Evolutionary conservation across 1,140 invertebrate genomes (phyloP).

Genomic region (Leptonema lineaticorne): DNA sequence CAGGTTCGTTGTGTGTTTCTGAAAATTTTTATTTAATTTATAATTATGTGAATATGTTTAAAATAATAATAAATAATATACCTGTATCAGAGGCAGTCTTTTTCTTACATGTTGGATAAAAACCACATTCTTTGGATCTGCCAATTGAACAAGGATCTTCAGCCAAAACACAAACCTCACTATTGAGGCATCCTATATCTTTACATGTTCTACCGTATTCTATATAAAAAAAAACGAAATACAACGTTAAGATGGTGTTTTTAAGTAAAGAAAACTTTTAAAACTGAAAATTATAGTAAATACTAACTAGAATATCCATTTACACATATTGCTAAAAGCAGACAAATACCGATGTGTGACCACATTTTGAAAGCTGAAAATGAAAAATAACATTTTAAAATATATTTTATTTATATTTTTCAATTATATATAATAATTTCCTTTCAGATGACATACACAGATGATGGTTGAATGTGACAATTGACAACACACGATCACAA

Average conservation of each 20-base stretch:
- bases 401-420: not conserved
- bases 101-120: constrained; percentile 67
- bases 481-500: not conserved
- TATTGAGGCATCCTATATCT: constrained; percentile 72
- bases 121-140: constrained; percentile 59
- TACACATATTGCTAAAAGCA: constrained; percentile 28
- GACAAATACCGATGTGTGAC: constrained; percentile 26
- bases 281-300: constrained; percentile 48
- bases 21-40: constrained; percentile 6
- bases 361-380: constrained; percentile 39
- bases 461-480: not conserved
- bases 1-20: constrained; percentile 36
- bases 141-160: constrained; percentile 67
- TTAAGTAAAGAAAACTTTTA: too few species aligned
- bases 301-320: constrained; percentile 39
- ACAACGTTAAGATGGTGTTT: not conserved
- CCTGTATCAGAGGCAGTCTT: constrained; percentile 54
- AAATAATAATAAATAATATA: constrained; percentile 4
- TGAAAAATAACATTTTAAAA: constrained; percentile 14
- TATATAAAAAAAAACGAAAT: constrained; percentile 45
- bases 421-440: not conserved
- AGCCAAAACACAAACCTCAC: constrained; percentile 69
- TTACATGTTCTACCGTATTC: constrained; percentile 74
- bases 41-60: not conserved
- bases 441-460: not conserved